Conservation (phyloP, 1,140 invertebrate genomes). For the Myzus persicae region DNA sequence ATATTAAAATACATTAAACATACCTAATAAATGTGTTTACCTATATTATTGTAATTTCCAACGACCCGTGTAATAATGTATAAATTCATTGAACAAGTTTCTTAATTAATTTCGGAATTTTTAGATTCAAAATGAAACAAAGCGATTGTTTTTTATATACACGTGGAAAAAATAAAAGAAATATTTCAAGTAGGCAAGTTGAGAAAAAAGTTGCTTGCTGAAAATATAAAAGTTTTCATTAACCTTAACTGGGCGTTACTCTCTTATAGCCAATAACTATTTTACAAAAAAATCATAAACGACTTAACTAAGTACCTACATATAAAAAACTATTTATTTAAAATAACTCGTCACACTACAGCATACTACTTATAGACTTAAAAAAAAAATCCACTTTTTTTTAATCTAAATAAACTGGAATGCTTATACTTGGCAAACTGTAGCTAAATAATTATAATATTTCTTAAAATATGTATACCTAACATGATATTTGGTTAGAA, state of each 20-base stretch:
- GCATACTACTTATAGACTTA: neutral
- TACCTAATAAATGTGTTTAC: too few species aligned
- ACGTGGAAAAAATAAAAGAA: neutral
- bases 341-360: neutral
- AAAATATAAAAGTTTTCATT: constrained; percentile 40
- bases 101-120: neutral
- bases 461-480: too few species aligned
- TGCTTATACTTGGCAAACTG: too few species aligned
- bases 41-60: too few species aligned
- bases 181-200: neutral
- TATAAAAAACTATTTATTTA: constrained; percentile 19
- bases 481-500: too few species aligned
- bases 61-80: neutral
- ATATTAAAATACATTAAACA: neutral
- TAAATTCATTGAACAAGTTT: neutral
- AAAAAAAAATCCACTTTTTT: too few species aligned
- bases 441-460: too few species aligned
- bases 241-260: neutral
- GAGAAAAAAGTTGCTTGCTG: neutral
- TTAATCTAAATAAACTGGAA: too few species aligned
- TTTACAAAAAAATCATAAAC: neutral
- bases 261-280: neutral
- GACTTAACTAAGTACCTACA: neutral
- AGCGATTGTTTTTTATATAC: neutral
- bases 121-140: neutral